A percentile compares a stretch with the other conserved stretches of the same genome.
These are phyloP conservation scores for Oreochromis aureus DNA, from an alignment of 2,113 vertebrate genomes.

Conservation along the genomic window DNA sequence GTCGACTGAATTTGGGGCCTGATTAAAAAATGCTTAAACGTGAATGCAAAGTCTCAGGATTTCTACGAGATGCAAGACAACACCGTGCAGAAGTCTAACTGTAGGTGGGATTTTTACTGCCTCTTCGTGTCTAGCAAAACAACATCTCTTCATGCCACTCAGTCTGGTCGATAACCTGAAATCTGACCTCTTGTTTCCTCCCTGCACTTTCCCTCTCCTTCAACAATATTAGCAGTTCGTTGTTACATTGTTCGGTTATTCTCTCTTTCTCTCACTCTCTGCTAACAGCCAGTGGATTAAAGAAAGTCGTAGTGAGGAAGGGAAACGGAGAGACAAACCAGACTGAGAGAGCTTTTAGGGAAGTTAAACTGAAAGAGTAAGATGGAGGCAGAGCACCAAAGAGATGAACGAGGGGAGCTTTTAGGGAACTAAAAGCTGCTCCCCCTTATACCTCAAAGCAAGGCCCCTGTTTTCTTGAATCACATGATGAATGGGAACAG, in stretches of 20 bases:
- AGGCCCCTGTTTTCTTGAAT: conserved; percentile 19
- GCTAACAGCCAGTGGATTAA: conserved; percentile 19
- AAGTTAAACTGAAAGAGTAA: conserved; percentile 5
- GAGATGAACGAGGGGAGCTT: conserved; percentile 16
- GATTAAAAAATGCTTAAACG: not conserved
- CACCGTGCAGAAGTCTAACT: not conserved
- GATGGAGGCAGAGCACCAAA: not conserved
- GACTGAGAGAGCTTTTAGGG: conserved; percentile 16
- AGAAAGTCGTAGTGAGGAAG: not conserved
- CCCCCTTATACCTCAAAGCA: conserved; percentile 30
- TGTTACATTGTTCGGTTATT: conserved; percentile 20
- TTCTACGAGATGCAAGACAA: not conserved
- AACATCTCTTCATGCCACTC: conserved; percentile 24
- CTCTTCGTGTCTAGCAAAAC: conserved; percentile 9
- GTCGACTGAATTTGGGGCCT: not conserved
- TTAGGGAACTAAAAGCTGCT: conserved; percentile 47
- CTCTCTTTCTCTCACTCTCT: not conserved
- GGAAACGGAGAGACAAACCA: not conserved
- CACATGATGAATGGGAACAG: conserved; percentile 18
- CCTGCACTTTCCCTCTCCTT: conserved; percentile 36
- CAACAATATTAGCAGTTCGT: conserved; percentile 27
- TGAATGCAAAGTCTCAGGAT: not conserved
- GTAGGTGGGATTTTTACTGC: not conserved
- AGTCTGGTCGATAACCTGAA: conserved; percentile 49
- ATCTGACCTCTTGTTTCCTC: conserved; percentile 55